Percentiles rank a stretch among this genome's conserved stretches.
These are phyloP conservation scores for Rhagologus leucostigma DNA, from an alignment of 2,113 vertebrate species.

Conservation along the genomic window DNA sequence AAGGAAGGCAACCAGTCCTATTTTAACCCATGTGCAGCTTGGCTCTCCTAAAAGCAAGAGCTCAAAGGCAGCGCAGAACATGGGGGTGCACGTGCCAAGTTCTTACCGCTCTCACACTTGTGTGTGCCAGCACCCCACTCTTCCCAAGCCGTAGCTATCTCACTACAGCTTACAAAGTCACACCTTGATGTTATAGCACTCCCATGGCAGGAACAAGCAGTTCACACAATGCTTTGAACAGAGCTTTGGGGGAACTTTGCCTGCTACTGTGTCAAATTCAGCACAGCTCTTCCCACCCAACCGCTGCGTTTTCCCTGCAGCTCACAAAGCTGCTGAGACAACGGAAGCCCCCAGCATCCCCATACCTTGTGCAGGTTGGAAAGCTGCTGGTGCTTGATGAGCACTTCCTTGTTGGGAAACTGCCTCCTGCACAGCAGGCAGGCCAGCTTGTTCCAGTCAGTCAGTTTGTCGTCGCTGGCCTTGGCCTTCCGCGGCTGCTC, in stretches of 20 bases:
- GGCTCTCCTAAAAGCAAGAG: neutral
- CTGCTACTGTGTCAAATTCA: neutral
- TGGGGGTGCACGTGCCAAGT: neutral
- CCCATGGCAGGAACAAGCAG: neutral
- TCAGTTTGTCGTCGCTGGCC: slow-evolving; percentile 85
- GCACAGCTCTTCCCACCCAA: neutral
- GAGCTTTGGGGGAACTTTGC: neutral
- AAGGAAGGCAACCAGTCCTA: neutral
- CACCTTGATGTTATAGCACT: neutral
- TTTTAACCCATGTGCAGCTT: neutral
- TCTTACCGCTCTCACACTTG: neutral
- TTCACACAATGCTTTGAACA: slow-evolving; percentile 23
- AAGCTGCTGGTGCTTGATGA: slow-evolving; percentile 94
- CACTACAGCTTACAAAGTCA: neutral
- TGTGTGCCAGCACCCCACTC: neutral
- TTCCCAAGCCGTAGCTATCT: neutral
- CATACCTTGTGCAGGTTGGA: slow-evolving; percentile 94
- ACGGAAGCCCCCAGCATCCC: neutral
- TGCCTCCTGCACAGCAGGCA: slow-evolving; percentile 94
- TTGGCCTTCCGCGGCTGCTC: slow-evolving; percentile 69
- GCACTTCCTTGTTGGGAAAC: slow-evolving; percentile 93
- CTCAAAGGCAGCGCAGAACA: neutral
- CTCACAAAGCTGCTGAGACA: neutral
- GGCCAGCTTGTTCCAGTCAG: slow-evolving; percentile 97
- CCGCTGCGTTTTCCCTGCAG: neutral